Base-by-base conservation (phyloP, 1,140 invertebrate species). In the Drosophila auraria region DNA sequence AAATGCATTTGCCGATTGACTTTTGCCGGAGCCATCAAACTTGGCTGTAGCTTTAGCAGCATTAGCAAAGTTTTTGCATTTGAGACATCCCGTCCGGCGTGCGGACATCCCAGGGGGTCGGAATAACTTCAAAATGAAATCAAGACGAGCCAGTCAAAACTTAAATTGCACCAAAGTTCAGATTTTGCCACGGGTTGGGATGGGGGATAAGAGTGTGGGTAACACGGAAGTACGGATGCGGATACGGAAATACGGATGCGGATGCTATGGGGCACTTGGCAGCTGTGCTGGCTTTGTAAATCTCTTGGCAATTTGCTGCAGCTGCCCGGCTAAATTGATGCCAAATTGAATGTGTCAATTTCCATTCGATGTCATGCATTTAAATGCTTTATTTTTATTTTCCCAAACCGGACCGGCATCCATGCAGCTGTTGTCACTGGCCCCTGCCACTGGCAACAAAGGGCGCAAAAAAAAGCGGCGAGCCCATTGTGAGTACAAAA, bases 261-360 rank as follows among this genome's bases (percentile, higher is more conserved):
- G 23, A 63, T 20, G 47, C 17, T 30, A 49, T 51, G 9, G 53
- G 30, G 36, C 36, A 72, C 54, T 62, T 80, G 69, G 61, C 76
- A 79, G 45, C 78, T 65, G 30, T 66, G 45, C 56, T 45, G 71
- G 71, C 78, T 80, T 80, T 74, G 79, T 81, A 82, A 82, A 82
- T 82, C 80, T 77, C 80, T 82, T 82, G 79, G 80, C 56, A 82
- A 77, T 81, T 81, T 82, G 73, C 82, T 82, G 80, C 80, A 82
- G 80, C 80, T 82, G 80, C 59, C 58, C 45, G 56, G 64, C 80
- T 78, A 89, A 83, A 81, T 77, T 72, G 74, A 74, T 71, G 73
- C 81, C 80, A 78, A 87, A 87, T 87, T 83, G 80, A 87, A 89
- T 87, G 72, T 87, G 84, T 81, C 84, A 87, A 89, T 87, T 89